Conservation (phyloP, 2,888 invertebrate genomes). For the Caenorhabditis imperialis region DNA sequence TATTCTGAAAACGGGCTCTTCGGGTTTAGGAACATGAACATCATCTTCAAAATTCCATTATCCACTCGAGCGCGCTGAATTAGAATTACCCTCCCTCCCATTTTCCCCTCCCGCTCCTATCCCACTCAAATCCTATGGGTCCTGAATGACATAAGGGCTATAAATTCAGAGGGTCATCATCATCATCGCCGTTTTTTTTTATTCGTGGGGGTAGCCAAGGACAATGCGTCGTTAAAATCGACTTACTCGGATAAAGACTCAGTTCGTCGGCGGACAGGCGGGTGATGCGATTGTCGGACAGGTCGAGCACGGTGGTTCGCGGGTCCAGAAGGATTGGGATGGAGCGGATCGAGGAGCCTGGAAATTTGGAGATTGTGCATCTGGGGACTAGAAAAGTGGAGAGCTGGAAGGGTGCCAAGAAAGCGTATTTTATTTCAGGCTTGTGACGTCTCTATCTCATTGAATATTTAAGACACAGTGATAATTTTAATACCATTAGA, state of each 20-base stretch:
- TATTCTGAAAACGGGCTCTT: slow-evolving; percentile 40
- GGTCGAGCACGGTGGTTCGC: slow-evolving; percentile 53
- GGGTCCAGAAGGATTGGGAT: slow-evolving; percentile 65
- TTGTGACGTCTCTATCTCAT: no score
- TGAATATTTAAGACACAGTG: no score
- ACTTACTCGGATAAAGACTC: slow-evolving; percentile 65
- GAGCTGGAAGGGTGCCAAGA: no score
- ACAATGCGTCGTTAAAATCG: slow-evolving; percentile 42
- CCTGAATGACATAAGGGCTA: no score
- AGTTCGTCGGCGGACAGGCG: slow-evolving; percentile 59
- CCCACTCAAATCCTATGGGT: no score
- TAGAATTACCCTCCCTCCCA: neutral
- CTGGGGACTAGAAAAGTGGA: neutral
- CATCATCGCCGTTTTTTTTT: no score
- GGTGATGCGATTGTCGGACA: slow-evolving; percentile 56
- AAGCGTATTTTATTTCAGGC: no score
- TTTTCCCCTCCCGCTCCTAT: no score
- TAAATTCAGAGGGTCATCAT: slow-evolving; percentile 13
- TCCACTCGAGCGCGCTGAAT: slow-evolving; percentile 50
- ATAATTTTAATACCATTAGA: no score
- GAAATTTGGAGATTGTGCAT: slow-evolving; percentile 11
- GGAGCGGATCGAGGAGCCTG: slow-evolving; percentile 44
- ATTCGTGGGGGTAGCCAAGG: slow-evolving; percentile 20
- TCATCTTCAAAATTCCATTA: slow-evolving; percentile 59
- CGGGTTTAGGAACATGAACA: slow-evolving; percentile 33